Percentiles rank a stretch among this genome's conserved stretches.
These are phyloP conservation scores for Megaceryle maxima DNA, from an alignment of 2,113 vertebrate genomes.

Conservation along the genomic window DNA sequence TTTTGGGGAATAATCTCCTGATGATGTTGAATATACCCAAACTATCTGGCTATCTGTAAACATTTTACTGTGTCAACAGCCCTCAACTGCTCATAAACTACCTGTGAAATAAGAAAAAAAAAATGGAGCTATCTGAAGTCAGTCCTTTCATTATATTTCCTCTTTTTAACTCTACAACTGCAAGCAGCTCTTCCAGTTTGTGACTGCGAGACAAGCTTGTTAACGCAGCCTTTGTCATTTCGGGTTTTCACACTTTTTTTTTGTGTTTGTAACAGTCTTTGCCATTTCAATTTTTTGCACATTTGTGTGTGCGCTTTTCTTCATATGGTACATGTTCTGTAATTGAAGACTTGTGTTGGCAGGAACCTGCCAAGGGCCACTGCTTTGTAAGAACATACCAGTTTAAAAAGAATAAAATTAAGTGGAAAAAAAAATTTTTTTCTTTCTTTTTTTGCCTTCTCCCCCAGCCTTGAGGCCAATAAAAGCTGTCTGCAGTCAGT, in stretches of 20 bases:
- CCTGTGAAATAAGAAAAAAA: neutral
- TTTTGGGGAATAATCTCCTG: neutral
- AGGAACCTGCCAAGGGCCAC: neutral
- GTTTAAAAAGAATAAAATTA: neutral
- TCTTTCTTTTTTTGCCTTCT: no score
- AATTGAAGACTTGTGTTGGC: neutral
- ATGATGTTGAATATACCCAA: neutral
- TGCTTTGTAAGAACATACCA: neutral
- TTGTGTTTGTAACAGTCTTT: constrained; percentile 21
- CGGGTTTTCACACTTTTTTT: constrained; percentile 45
- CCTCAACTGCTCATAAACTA: neutral
- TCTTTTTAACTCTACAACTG: neutral
- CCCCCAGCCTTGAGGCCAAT: neutral
- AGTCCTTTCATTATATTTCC: neutral
- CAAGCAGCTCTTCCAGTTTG: constrained; percentile 11
- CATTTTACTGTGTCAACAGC: neutral
- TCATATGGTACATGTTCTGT: neutral
- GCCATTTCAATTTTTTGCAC: constrained; percentile 38
- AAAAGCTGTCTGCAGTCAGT: neutral
- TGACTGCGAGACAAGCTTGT: neutral
- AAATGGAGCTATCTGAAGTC: neutral
- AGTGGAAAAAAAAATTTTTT: neutral
- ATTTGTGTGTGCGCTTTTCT: neutral
- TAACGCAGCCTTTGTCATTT: constrained; percentile 49
- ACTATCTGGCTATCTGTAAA: neutral